Conservation (phyloP, 37 sponge, comb jelly and placozoan genomes). For the Bolinopsis microptera region DNA sequence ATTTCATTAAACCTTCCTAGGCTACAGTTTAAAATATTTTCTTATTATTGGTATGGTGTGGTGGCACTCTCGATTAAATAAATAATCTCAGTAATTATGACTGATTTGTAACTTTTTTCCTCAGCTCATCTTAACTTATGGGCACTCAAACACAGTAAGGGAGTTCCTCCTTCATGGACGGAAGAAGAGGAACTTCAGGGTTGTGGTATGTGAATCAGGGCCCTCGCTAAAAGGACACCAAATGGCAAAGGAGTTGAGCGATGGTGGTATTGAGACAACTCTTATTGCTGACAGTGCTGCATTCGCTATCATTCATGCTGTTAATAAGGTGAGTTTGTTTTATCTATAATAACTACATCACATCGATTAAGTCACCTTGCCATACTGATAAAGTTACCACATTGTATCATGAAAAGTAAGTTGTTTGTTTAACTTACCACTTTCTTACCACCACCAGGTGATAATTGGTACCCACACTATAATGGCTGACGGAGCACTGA, state of each 20-base stretch:
- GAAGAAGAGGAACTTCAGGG: conserved; percentile 89
- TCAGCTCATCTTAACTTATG: conserved; percentile 87
- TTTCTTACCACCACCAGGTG: no score
- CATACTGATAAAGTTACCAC: no score
- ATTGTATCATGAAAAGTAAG: no score
- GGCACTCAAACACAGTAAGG: conserved; percentile 92
- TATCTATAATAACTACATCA: no score
- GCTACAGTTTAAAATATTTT: no score
- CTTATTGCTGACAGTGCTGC: conserved; percentile 94
- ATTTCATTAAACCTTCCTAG: no score
- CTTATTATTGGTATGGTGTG: no score
- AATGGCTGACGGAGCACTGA: conserved; percentile 95
- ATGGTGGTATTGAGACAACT: conserved; percentile 84
- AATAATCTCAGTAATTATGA: no score
- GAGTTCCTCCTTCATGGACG: conserved; percentile 85
- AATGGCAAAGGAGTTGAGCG: conserved; percentile 79
- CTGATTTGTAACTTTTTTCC: no score
- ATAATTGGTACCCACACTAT: conserved; percentile 99
- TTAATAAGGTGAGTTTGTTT: conserved; percentile 80
- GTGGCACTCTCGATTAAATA: no score
- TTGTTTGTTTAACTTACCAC: no score
- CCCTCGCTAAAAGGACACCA: conserved; percentile 89
- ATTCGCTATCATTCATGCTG: conserved; percentile 96
- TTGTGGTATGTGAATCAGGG: conserved; percentile 92
- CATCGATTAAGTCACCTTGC: no score